Evolutionary conservation across 2,797 vertebrate species (phyloP).

Genomic region (Huso huso): DNA sequence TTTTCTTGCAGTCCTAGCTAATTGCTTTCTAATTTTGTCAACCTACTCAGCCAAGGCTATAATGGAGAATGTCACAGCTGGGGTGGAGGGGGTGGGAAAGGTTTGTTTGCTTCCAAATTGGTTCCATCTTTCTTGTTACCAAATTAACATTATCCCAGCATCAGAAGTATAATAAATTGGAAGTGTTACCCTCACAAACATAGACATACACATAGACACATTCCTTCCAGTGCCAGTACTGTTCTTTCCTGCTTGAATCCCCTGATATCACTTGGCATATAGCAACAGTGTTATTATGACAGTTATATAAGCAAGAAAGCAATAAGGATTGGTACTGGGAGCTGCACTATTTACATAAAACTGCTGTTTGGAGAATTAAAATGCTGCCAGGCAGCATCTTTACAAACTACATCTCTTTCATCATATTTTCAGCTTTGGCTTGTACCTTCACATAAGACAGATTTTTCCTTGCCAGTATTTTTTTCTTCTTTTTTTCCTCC

Average conservation of each 20-base stretch:
- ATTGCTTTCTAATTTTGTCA: constrained; percentile 2
- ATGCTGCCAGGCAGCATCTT: constrained; percentile 2
- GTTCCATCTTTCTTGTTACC: no score
- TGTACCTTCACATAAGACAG: background rate
- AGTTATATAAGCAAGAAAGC: constrained; percentile 2
- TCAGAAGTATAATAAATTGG: no score
- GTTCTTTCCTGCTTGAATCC: background rate
- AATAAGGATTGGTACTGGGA: background rate
- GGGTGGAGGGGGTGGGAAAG: no score
- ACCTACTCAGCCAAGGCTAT: constrained; percentile 5
- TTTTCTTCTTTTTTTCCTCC: background rate
- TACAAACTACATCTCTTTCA: background rate
- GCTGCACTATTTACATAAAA: background rate
- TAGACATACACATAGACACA: no score
- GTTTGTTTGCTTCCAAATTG: no score
- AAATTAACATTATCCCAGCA: no score
- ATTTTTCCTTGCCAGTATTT: background rate
- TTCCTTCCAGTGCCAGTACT: background rate
- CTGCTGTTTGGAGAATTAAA: constrained; percentile 2
- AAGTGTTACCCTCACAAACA: no score
- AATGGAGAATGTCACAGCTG: background rate
- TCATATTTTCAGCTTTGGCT: background rate
- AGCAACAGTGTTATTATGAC: background rate
- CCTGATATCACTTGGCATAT: background rate
- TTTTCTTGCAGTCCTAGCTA: background rate